Conservation (phyloP, 2,113 vertebrate species). For the Chamaetylas fuelleborni region DNA sequence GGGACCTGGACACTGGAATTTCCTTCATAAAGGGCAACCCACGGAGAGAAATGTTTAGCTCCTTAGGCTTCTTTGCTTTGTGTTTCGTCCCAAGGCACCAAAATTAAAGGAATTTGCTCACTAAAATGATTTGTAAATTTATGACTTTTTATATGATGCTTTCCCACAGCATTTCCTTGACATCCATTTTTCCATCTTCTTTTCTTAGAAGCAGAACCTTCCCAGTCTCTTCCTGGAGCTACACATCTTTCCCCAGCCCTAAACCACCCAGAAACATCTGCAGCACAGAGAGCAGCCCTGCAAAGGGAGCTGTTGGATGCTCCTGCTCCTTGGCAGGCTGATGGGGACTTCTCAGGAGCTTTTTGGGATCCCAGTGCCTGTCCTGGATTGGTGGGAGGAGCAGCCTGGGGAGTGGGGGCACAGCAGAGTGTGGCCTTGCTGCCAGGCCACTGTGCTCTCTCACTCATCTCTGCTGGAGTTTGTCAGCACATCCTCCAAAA, state of each 20-base stretch:
- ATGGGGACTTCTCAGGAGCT: not conserved
- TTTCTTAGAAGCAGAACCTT: not conserved
- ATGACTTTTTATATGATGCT: not conserved
- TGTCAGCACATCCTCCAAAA: not conserved
- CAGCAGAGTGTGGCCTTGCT: rapidly evolving
- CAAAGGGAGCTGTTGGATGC: not conserved
- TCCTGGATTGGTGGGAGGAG: rapidly evolving
- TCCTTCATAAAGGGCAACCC: not conserved
- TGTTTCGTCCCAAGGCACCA: not conserved
- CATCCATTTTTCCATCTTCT: not conserved
- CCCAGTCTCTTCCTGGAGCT: not conserved
- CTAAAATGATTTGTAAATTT: not conserved
- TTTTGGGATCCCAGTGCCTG: rapidly evolving
- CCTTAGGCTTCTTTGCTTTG: not conserved
- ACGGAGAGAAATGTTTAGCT: not conserved
- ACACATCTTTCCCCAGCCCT: not conserved
- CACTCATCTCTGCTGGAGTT: not conserved
- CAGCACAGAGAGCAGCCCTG: not conserved
- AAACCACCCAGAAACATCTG: not conserved
- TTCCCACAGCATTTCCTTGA: rapidly evolving
- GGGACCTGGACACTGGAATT: not conserved
- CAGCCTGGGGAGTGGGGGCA: not conserved
- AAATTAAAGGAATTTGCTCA: not conserved
- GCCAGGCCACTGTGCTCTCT: not conserved
- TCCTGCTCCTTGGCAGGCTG: not conserved